These are phyloP conservation scores for Elgaria multicarinata DNA, from an alignment of 2,113 vertebrate genomes.

Conservation along the genomic window DNA sequence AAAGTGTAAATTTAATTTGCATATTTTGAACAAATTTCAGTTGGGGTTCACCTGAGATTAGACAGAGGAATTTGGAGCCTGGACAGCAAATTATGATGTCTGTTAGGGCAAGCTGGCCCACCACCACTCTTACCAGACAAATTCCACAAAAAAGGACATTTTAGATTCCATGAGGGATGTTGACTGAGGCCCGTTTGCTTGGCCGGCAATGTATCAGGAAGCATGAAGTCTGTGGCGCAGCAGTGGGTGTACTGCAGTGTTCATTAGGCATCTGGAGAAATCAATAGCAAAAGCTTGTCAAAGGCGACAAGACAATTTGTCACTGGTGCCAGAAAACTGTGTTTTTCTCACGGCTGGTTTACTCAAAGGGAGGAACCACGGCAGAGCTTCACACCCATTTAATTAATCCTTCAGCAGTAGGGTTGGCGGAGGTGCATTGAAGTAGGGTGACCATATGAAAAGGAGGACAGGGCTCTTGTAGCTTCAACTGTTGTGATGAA, in stretches of 20 bases:
- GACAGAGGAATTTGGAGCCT: too few relatives aligned
- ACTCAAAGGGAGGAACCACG: not conserved
- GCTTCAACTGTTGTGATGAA: too few relatives aligned
- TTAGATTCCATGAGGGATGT: not conserved
- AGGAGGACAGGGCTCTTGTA: too few relatives aligned
- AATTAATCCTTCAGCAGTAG: not conserved
- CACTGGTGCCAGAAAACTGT: not conserved
- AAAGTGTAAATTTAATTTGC: too few relatives aligned
- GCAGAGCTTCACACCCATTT: fast-evolving
- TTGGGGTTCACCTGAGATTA: too few relatives aligned
- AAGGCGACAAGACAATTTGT: constrained; percentile 44
- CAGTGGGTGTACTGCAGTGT: not conserved
- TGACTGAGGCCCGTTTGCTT: fast-evolving
- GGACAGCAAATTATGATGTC: too few relatives aligned
- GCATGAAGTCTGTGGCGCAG: too few relatives aligned
- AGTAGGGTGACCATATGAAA: too few relatives aligned
- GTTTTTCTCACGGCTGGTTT: fast-evolving
- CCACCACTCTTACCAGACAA: not conserved
- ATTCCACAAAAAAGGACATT: not conserved
- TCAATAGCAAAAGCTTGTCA: constrained; percentile 23
- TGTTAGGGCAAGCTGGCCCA: too few relatives aligned
- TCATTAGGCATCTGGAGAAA: constrained; percentile 22
- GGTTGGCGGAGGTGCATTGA: not conserved
- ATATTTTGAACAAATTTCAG: too few relatives aligned
- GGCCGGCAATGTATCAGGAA: fast-evolving